A percentile compares a stretch with the other conserved stretches of the same genome.
phyloP scores from a whole-genome alignment of 2,113 vertebrate genomes.

The Coracopsis vasa region DNA sequence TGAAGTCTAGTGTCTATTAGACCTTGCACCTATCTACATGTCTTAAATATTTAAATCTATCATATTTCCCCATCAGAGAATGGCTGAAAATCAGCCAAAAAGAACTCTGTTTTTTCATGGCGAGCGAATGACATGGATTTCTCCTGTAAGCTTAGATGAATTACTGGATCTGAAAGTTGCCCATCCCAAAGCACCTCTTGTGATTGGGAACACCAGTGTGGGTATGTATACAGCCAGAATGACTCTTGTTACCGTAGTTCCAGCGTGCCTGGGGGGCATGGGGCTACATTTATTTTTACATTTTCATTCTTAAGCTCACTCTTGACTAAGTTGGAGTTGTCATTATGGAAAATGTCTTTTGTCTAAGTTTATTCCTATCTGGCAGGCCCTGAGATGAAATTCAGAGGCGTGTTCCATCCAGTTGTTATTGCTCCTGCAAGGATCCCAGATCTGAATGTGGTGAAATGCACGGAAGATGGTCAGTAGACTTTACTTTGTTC shows the following conservation, averaged over 20 bases:
- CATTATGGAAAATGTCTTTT: not conserved
- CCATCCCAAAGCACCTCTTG: slow-evolving; percentile 79
- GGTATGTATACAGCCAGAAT: slow-evolving; percentile 61
- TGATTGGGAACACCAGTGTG: slow-evolving; percentile 84
- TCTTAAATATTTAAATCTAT: not conserved
- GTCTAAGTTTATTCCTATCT: not conserved
- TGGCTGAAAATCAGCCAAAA: slow-evolving; percentile 51
- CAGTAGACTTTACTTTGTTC: not conserved
- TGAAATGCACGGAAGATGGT: slow-evolving; percentile 25
- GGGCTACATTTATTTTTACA: not conserved
- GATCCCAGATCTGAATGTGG: slow-evolving; percentile 52
- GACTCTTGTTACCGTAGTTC: not conserved
- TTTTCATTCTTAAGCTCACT: not conserved
- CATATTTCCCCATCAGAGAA: slow-evolving; percentile 17
- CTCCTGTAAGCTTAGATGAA: slow-evolving; percentile 77
- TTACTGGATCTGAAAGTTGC: slow-evolving; percentile 78
- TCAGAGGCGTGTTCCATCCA: slow-evolving; percentile 50
- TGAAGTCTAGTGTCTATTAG: not conserved
- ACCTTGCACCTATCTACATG: not conserved
- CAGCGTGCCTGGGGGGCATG: not conserved
- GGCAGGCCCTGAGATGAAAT: slow-evolving; percentile 53
- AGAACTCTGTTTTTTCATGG: slow-evolving; percentile 70
- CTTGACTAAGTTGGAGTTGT: not conserved
- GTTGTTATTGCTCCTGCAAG: slow-evolving; percentile 61
- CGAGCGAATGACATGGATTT: slow-evolving; percentile 80